A percentile compares a stretch with the other conserved stretches of the same genome.
Evolutionary conservation across 2,797 vertebrate species (phyloP).

Genomic region (Pseudochromis fuscus): DNA sequence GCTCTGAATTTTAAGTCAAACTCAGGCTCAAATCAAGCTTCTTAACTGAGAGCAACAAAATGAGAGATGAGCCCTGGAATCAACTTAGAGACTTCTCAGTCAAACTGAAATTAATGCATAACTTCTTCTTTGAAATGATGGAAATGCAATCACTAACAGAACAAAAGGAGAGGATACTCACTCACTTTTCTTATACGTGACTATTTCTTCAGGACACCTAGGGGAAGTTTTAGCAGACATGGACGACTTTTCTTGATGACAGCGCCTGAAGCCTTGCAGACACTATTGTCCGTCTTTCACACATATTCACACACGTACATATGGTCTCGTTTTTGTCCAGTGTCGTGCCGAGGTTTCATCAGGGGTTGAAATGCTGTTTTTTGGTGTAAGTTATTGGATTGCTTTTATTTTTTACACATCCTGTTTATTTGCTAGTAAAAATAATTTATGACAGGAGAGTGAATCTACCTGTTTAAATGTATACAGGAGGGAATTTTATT

Average conservation of each 20-base stretch:
- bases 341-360: constrained; percentile 30
- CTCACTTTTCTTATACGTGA: too few relatives aligned
- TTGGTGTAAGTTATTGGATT: too few relatives aligned
- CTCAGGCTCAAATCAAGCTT: constrained; percentile 48
- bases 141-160: constrained; percentile 53
- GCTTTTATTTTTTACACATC: constrained; percentile 10
- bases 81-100: constrained; percentile 50
- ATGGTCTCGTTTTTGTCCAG: constrained; percentile 32
- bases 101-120: constrained; percentile 60
- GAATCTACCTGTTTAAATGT: neutral
- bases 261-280: constrained; percentile 45
- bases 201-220: constrained; percentile 61
- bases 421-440: neutral
- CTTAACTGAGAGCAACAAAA: constrained; percentile 35
- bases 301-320: constrained; percentile 49
- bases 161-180: constrained; percentile 45
- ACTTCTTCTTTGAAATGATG: constrained; percentile 40
- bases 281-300: constrained; percentile 33
- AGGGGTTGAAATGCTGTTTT: constrained; percentile 12
- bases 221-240: constrained; percentile 37
- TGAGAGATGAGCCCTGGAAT: constrained; percentile 39
- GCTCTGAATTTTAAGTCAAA: constrained; percentile 39
- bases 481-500: neutral
- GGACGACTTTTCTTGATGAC: constrained; percentile 28
- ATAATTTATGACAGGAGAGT: neutral